Conservation (phyloP, 1,140 invertebrate genomes). For the Drosophila murphyi region DNA sequence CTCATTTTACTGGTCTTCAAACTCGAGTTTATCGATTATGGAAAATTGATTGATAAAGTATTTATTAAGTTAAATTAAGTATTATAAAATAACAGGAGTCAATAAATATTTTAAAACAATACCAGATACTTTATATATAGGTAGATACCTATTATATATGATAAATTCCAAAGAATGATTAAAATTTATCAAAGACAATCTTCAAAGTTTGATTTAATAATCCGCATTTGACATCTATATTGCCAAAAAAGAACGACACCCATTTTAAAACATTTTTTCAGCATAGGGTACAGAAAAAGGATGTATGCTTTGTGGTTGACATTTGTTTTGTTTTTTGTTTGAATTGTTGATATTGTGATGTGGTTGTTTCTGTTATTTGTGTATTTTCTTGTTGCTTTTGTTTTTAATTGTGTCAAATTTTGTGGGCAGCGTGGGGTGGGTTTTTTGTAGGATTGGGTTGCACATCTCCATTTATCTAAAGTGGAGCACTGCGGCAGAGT, state of each 20-base stretch:
- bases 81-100: constrained; percentile 4
- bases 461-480: constrained; percentile 23
- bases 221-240: too few species aligned
- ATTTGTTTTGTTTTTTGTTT: constrained; percentile 60
- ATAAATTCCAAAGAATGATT: too few species aligned
- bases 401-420: constrained; percentile 80
- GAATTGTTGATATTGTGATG: constrained; percentile 18
- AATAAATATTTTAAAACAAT: neutral
- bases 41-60: too few species aligned
- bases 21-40: too few species aligned
- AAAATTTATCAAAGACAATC: too few species aligned
- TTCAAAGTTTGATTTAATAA: too few species aligned
- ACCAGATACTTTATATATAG: too few species aligned
- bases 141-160: neutral
- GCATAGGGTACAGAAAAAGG: constrained; percentile 31
- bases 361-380: constrained; percentile 35
- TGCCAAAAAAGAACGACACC: too few species aligned
- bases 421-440: constrained; percentile 9
- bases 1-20: too few species aligned
- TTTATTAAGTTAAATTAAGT: too few species aligned
- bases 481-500: constrained; percentile 60
- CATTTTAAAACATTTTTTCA: too few species aligned
- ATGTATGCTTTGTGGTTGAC: constrained; percentile 71
- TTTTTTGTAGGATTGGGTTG: neutral
- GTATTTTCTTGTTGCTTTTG: constrained; percentile 55